Conservation (phyloP, 1,140 invertebrate genomes). For the Stenopsyche tienmushanensis region DNA sequence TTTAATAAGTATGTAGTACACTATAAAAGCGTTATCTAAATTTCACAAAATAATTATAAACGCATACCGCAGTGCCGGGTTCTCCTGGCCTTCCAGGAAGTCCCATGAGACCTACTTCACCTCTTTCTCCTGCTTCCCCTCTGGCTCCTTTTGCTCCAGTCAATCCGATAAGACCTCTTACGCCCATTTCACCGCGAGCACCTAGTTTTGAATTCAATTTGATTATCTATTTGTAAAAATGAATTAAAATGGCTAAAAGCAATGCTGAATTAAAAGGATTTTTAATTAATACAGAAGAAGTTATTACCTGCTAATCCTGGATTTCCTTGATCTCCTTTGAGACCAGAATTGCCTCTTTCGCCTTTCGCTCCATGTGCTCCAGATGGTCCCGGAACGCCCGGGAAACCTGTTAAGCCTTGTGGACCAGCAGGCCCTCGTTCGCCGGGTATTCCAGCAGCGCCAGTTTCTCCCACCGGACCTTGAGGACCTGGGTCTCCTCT, state of each 20-base stretch:
- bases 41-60: background rate
- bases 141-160: constrained; percentile 68
- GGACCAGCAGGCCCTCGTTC: constrained; percentile 64
- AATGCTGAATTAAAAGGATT: background rate
- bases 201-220: constrained; percentile 51
- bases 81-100: constrained; percentile 72
- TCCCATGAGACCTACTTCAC: constrained; percentile 72
- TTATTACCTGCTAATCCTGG: constrained; percentile 52
- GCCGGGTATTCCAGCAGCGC: constrained; percentile 68
- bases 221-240: no score
- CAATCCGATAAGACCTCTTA: constrained; percentile 64
- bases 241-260: background rate
- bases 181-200: constrained; percentile 59
- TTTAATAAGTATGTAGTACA: constrained; percentile 6
- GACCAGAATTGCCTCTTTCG: constrained; percentile 65
- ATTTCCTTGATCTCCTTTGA: constrained; percentile 77
- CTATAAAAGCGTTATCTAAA: no score
- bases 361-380: constrained; percentile 68
- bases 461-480: constrained; percentile 70
- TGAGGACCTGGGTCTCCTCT: constrained; percentile 72
- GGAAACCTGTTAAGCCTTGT: constrained; percentile 63
- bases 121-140: constrained; percentile 73
- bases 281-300: no score
- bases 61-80: constrained; percentile 52
- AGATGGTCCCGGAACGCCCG: constrained; percentile 61